Conservation (phyloP, 2,888 invertebrate species). For the Archips crataeganus region DNA sequence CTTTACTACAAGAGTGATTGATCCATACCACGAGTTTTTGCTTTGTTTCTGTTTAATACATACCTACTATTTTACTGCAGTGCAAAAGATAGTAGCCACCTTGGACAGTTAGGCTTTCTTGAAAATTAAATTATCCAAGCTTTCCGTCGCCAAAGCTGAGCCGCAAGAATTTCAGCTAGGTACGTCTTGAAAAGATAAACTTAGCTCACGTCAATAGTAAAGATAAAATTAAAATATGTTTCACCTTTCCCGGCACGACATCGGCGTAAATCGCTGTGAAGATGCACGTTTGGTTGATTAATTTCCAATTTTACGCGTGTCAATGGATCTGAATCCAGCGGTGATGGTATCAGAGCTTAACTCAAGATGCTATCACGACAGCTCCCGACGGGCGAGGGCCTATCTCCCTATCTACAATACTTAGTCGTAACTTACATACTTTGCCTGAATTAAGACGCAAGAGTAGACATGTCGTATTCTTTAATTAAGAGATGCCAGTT, state of each 20-base stretch:
- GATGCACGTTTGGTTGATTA: constrained; percentile 62
- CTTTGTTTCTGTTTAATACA: background rate
- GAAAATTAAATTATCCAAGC: background rate
- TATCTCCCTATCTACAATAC: constrained; percentile 65
- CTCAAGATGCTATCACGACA: constrained; percentile 62
- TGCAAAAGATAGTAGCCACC: too few relatives aligned
- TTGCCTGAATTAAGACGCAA: constrained; percentile 67
- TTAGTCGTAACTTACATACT: constrained; percentile 63
- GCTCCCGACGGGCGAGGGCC: constrained; percentile 54
- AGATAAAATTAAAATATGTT: background rate
- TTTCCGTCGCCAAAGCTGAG: background rate
- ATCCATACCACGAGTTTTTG: background rate
- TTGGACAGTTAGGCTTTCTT: too few relatives aligned
- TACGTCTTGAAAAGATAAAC: background rate
- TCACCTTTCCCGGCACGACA: constrained; percentile 13
- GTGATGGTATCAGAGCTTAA: constrained; percentile 61
- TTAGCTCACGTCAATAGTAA: background rate
- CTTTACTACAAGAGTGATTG: too few relatives aligned
- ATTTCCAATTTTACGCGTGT: constrained; percentile 68
- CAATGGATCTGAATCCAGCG: constrained; percentile 55
- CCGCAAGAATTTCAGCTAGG: background rate
- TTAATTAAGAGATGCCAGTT: constrained; percentile 61
- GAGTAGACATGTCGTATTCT: constrained; percentile 56
- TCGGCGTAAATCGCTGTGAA: constrained; percentile 50
- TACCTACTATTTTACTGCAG: too few relatives aligned